These are phyloP conservation scores for Sinosuthora webbiana DNA, from an alignment of 2,113 vertebrate genomes.

Conservation along the genomic window DNA sequence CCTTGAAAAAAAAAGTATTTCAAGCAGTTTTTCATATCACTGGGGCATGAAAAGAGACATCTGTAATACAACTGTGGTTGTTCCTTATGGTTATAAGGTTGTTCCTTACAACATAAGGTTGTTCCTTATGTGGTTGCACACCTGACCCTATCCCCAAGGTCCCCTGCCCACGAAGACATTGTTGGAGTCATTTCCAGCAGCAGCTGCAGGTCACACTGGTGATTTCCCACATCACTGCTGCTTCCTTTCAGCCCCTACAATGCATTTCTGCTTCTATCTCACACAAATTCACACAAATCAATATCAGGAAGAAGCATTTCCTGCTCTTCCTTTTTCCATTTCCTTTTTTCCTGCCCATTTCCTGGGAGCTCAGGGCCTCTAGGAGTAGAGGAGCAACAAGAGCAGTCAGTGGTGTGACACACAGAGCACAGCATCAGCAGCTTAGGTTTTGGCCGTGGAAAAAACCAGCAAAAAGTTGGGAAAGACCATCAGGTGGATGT, in stretches of 20 bases:
- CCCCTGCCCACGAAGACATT: not conserved
- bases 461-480: not conserved
- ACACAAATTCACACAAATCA: not conserved
- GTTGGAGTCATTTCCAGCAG: not conserved
- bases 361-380: not conserved
- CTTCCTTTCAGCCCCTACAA: not conserved
- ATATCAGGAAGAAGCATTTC: not conserved
- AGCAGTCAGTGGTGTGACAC: not conserved
- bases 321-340: too few species aligned
- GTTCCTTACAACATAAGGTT: too few species aligned
- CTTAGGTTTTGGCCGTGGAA: fast-evolving
- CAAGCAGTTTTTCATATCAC: not conserved
- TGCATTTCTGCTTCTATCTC: not conserved
- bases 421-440: not conserved
- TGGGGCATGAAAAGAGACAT: not conserved
- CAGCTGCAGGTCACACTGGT: not conserved
- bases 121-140: not conserved
- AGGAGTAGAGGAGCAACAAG: not conserved
- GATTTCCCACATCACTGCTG: not conserved
- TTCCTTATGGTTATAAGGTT: too few species aligned
- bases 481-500: not conserved
- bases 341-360: too few species aligned
- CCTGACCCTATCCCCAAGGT: too few species aligned
- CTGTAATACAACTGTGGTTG: not conserved
- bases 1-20: not conserved